Evolutionary conservation across 2,797 vertebrate species (phyloP).

Genomic region (Trematomus bernacchii): DNA sequence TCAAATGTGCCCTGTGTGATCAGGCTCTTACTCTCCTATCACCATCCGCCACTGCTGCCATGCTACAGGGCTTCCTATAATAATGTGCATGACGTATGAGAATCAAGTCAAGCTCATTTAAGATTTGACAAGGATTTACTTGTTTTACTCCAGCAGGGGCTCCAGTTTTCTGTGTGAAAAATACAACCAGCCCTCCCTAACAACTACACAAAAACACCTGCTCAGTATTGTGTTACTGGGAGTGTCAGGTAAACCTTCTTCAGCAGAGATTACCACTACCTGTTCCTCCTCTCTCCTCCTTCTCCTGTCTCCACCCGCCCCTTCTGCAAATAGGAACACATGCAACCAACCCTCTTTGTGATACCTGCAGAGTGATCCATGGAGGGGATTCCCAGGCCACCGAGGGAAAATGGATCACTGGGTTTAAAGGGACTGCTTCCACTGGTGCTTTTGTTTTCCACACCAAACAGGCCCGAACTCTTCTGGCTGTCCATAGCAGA

Average conservation of each 20-base stretch:
- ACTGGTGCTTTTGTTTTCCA: constrained; percentile 75
- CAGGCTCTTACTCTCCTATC: constrained; percentile 1
- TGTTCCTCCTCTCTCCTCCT: constrained; percentile 4
- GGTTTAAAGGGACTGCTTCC: constrained; percentile 71
- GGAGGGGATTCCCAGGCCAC: constrained; percentile 63
- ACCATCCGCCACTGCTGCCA: constrained; percentile 2
- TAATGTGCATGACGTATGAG: background rate
- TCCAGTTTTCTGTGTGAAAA: background rate
- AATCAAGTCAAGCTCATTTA: background rate
- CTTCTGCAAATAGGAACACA: constrained; percentile 16
- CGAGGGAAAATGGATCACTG: constrained; percentile 62
- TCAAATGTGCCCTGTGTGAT: constrained; percentile 30
- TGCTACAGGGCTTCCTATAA: background rate
- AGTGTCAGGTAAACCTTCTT: background rate
- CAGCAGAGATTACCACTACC: background rate
- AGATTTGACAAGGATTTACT: constrained; percentile 2
- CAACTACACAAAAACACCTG: background rate
- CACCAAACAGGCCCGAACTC: constrained; percentile 69
- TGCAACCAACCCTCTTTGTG: constrained; percentile 44
- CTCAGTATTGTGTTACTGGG: background rate
- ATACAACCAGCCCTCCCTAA: constrained; percentile 3
- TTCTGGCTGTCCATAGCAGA: constrained; percentile 77
- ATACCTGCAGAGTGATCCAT: constrained; percentile 79
- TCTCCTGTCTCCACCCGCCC: constrained; percentile 9
- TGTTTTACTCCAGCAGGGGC: background rate